Percentiles rank a stretch among this genome's conserved stretches.
These are phyloP conservation scores for Kryptolebias ocellatus DNA, from an alignment of 2,797 vertebrate genomes.

Conservation along the genomic window DNA sequence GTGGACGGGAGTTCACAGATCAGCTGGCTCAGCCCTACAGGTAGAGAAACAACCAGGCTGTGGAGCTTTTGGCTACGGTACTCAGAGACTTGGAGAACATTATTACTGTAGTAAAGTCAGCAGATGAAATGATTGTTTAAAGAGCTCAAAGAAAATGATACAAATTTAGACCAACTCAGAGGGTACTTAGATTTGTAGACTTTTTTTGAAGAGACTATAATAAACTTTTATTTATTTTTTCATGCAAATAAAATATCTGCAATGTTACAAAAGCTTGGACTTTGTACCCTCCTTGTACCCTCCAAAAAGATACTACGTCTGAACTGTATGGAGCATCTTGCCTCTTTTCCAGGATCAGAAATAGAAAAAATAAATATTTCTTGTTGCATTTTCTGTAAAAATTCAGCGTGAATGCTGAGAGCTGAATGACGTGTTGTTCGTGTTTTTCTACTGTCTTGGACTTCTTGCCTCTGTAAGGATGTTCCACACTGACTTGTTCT, in stretches of 20 bases:
- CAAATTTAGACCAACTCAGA: too few species aligned
- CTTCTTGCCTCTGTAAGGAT: neutral
- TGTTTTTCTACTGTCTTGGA: neutral
- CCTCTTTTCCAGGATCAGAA: neutral
- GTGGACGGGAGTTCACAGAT: constrained; percentile 82
- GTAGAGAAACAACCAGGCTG: constrained; percentile 29
- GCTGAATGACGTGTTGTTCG: too few species aligned
- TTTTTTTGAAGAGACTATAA: too few species aligned
- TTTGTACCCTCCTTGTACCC: too few species aligned
- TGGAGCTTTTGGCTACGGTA: neutral
- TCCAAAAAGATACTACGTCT: neutral
- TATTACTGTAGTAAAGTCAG: neutral
- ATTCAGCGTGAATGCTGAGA: too few species aligned
- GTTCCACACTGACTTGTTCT: constrained; percentile 18
- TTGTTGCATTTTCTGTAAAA: too few species aligned
- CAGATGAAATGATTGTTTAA: neutral
- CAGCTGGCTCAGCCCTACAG: constrained; percentile 89
- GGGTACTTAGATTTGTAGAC: too few species aligned
- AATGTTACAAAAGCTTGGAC: neutral
- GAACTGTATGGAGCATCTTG: neutral
- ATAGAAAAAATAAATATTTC: too few species aligned
- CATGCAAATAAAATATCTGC: neutral
- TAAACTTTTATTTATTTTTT: neutral
- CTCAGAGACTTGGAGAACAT: neutral
- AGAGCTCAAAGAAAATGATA: neutral